These are phyloP conservation scores for Drosophila incognita DNA, from an alignment of 2,888 invertebrate species.

Conservation along the genomic window DNA sequence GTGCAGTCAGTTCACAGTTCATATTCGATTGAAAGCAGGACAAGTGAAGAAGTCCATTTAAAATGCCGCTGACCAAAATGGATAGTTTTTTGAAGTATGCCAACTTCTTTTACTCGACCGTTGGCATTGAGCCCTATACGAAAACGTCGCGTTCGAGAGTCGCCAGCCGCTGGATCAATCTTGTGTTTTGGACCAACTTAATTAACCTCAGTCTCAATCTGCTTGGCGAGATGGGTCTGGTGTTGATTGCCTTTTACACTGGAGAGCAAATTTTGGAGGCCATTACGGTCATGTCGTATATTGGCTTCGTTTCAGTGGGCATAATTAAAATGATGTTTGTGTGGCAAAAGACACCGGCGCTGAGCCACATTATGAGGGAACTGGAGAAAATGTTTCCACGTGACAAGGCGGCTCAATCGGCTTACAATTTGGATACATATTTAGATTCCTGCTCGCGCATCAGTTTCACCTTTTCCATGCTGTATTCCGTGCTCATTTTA, in stretches of 20 bases:
- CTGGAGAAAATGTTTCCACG: conserved; percentile 68
- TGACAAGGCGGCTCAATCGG: conserved; percentile 32
- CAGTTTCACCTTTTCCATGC: conserved; percentile 66
- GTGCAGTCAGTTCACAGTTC: neutral
- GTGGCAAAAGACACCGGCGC: conserved; percentile 64
- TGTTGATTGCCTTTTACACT: conserved; percentile 56
- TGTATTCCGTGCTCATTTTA: conserved; percentile 81
- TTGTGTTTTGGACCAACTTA: conserved; percentile 61
- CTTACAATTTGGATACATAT: conserved; percentile 51
- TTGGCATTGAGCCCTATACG: conserved; percentile 70
- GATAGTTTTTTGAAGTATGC: conserved; percentile 72
- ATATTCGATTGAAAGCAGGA: neutral
- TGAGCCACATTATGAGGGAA: conserved; percentile 63
- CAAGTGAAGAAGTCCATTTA: neutral
- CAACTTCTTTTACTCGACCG: conserved; percentile 69
- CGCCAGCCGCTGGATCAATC: conserved; percentile 11
- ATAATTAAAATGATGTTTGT: conserved; percentile 78
- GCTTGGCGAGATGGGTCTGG: conserved; percentile 67
- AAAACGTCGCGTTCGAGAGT: conserved; percentile 1
- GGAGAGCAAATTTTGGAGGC: conserved; percentile 72
- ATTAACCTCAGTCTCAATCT: conserved; percentile 57
- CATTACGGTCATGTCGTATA: conserved; percentile 75
- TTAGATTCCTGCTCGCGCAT: conserved; percentile 56
- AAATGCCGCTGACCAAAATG: conserved; percentile 49
- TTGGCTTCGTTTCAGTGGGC: conserved; percentile 77